Base-by-base conservation (phyloP, 2,888 invertebrate species). In the Ditylenchus weischeri region DNA sequence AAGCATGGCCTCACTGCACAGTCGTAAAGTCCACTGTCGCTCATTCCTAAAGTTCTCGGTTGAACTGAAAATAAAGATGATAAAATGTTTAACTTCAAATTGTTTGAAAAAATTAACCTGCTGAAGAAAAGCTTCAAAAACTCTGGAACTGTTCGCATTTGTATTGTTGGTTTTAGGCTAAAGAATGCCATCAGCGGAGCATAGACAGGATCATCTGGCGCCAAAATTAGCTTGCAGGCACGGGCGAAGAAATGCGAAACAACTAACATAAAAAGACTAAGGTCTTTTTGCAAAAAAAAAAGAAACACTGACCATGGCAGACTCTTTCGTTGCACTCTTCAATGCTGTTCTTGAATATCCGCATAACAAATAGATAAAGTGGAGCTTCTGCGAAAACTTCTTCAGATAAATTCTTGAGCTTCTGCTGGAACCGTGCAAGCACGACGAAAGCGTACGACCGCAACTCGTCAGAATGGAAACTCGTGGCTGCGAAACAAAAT, bases 121-220 rank as follows among this genome's bases (percentile, higher is more conserved):
- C 90, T 91, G 81, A 91, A 90, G 80, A 93, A 89, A 49, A 93
- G 87, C 63, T 90, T 89, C 69, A 91, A 88, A 79, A 93, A 89
- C 83, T 93, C 93, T 0, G 93, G 93, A n/a, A 93, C 89, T 4
- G 88, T 87, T 18, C 88, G 87, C 19, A 92, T 85, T 81, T 92
- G 89, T 19, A 92, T 87, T 11, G 87, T 87, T 15, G 90, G 88
- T 83, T 91, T 92, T 1, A 90, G 88, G 78, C 90, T 87, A 49
- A 92, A 84, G 83, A 90, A 91, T 78, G 88, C 88, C 81, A 90
- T 89, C n/a, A 93, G 85, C 0, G 89, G 88, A 74, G 88, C 87
- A 84, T 91, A 93, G 76, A 93, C 87, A 0, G 89, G 87, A 78
- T 91, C 88, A 51, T 88, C 87, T 0, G 92, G 91, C 69, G 90